Evolutionary conservation across 1,140 invertebrate species (phyloP).

Genomic region (Hylaeus volcanicus): DNA sequence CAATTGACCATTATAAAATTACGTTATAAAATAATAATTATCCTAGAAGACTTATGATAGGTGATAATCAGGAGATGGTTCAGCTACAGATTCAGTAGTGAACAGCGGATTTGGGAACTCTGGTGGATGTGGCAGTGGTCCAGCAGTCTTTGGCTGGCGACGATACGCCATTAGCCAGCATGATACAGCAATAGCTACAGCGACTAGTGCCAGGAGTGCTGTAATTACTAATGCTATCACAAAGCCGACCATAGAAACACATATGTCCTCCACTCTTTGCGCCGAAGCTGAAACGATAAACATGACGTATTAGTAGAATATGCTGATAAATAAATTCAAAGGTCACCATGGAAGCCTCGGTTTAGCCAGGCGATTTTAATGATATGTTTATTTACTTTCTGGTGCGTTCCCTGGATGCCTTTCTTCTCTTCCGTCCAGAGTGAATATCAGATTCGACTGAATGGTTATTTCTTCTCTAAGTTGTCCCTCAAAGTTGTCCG

Average conservation of each 20-base stretch:
- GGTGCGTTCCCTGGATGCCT: slow-evolving; percentile 83
- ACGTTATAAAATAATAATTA: slow-evolving; percentile 73
- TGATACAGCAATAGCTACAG: slow-evolving; percentile 95
- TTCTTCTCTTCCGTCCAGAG: slow-evolving; percentile 90
- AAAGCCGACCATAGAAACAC: slow-evolving; percentile 95
- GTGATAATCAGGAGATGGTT: slow-evolving; percentile 91
- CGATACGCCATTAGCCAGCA: slow-evolving; percentile 97
- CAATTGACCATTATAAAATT: slow-evolving; percentile 61
- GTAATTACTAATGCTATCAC: slow-evolving; percentile 95
- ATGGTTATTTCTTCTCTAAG: slow-evolving; percentile 96
- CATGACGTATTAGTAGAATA: slow-evolving; percentile 21
- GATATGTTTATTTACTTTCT: slow-evolving; percentile 82
- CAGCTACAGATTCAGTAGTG: slow-evolving; percentile 88
- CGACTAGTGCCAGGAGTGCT: slow-evolving; percentile 93
- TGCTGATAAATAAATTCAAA: background rate
- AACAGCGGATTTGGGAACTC: slow-evolving; percentile 97
- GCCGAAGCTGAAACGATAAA: slow-evolving; percentile 81
- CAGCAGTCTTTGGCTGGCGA: slow-evolving; percentile 90
- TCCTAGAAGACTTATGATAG: slow-evolving; percentile 74
- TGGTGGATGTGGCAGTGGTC: slow-evolving; percentile 94
- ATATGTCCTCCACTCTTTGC: slow-evolving; percentile 91
- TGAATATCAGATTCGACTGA: slow-evolving; percentile 94
- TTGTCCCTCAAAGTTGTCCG: slow-evolving; percentile 87
- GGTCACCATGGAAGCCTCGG: background rate
- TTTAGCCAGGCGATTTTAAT: background rate